phyloP scores from a whole-genome alignment of 2,888 invertebrate species.

The Leptinotarsa peninsularis region DNA sequence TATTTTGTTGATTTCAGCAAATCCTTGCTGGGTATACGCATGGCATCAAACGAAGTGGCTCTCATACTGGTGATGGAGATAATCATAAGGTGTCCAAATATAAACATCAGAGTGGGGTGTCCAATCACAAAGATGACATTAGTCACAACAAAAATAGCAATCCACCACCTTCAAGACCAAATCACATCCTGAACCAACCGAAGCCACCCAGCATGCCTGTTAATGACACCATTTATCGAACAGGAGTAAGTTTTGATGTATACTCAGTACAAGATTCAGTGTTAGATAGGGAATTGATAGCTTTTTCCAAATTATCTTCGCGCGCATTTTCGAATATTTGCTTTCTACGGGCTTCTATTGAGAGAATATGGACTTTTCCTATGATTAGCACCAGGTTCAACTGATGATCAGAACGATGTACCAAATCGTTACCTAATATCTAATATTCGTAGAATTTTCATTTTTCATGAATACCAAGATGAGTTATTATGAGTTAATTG shows the following conservation, averaged over 20 bases:
- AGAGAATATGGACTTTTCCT: too few relatives aligned
- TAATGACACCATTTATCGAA: conserved; percentile 47
- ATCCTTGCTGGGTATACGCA: conserved; percentile 59
- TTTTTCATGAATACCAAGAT: too few relatives aligned
- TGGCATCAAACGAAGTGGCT: conserved; percentile 74
- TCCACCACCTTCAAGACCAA: conserved; percentile 34
- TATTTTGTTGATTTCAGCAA: conserved; percentile 28
- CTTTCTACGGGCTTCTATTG: too few relatives aligned
- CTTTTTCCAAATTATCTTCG: too few relatives aligned
- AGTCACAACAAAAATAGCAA: conserved; percentile 13
- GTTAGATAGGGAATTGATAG: too few relatives aligned
- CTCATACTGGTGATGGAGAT: conserved; percentile 73
- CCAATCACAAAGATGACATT: conserved; percentile 44
- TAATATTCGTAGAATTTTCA: too few relatives aligned
- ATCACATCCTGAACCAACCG: conserved; percentile 38
- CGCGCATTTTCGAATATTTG: too few relatives aligned
- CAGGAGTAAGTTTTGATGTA: conserved; percentile 50
- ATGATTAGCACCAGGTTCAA: too few relatives aligned
- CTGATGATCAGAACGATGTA: too few relatives aligned
- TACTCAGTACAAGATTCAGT: background rate
- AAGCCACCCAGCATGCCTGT: conserved; percentile 25
- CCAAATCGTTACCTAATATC: too few relatives aligned
- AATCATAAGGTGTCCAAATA: conserved; percentile 71
- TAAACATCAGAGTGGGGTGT: conserved; percentile 62
- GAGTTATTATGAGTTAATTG: too few relatives aligned